These are phyloP conservation scores for Oryzias woworae DNA, from an alignment of 2,113 vertebrate species.

Conservation along the genomic window DNA sequence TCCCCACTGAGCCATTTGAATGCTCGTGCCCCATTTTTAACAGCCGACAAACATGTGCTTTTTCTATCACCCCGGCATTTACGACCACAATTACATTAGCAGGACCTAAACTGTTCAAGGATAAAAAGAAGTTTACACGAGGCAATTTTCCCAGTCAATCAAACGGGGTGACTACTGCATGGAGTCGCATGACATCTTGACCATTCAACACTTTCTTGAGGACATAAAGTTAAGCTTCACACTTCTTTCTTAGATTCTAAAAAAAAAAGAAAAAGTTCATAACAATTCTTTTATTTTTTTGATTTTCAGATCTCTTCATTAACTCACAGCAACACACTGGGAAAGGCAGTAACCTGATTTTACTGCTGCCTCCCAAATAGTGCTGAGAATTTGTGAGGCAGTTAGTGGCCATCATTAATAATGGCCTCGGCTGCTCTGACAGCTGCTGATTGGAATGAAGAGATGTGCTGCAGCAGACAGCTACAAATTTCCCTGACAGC, in stretches of 20 bases:
- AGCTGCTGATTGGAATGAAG: conserved; percentile 77
- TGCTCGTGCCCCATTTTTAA: conserved; percentile 53
- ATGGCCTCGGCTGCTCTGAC: conserved; percentile 64
- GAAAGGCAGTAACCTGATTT: conserved; percentile 70
- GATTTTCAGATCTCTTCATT: conserved; percentile 70
- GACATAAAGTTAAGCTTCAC: conserved; percentile 32
- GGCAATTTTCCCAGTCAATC: conserved; percentile 57
- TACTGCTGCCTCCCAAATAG: conserved; percentile 72
- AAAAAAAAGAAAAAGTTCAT: conserved; percentile 21
- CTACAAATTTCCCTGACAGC: conserved; percentile 80
- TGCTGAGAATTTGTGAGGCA: conserved; percentile 74
- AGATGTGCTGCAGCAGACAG: conserved; percentile 72
- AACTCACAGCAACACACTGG: conserved; percentile 60
- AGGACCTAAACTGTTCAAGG: conserved; percentile 57
- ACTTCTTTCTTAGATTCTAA: conserved; percentile 7
- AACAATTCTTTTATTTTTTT: conserved; percentile 51
- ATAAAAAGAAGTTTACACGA: conserved; percentile 59
- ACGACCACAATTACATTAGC: conserved; percentile 71
- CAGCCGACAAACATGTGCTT: conserved; percentile 74
- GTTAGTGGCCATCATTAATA: conserved; percentile 81
- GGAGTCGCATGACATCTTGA: background rate
- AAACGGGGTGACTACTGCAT: conserved; percentile 23
- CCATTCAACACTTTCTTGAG: conserved; percentile 24
- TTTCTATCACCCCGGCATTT: conserved; percentile 66
- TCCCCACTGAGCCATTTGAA: conserved; percentile 54